Percentiles rank a stretch among this genome's conserved stretches.
Conservation (phyloP, 2,113 vertebrate species). For the Pithys albifrons region DNA sequence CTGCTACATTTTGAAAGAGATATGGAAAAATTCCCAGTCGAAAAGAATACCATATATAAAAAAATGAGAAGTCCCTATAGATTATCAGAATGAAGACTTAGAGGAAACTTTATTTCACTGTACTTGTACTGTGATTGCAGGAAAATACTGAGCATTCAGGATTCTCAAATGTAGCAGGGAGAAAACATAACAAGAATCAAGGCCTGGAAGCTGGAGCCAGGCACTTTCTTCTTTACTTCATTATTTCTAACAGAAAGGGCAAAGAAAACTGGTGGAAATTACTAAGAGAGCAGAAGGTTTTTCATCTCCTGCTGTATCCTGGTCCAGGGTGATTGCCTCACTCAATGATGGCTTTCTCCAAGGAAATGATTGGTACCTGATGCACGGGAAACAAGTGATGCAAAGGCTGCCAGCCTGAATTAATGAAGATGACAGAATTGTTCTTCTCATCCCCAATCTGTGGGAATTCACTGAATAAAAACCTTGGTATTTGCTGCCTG, state of each 20-base stretch:
- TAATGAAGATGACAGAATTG: not conserved
- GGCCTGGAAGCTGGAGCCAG: not conserved
- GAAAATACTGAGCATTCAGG: not conserved
- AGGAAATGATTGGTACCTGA: not conserved
- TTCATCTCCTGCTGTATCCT: not conserved
- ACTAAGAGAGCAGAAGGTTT: not conserved
- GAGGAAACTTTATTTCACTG: not conserved
- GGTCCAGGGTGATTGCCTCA: not conserved
- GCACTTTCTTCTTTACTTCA: not conserved
- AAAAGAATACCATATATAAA: not conserved
- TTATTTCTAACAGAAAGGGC: not conserved
- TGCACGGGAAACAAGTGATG: not conserved
- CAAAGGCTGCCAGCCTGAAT: not conserved
- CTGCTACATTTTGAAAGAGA: not conserved
- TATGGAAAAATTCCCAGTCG: not conserved
- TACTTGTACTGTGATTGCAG: not conserved
- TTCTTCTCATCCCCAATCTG: not conserved
- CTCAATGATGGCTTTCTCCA: not conserved
- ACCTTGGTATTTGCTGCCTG: not conserved
- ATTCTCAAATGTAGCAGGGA: not conserved
- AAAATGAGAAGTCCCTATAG: not conserved
- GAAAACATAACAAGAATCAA: not conserved
- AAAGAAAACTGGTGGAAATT: not conserved
- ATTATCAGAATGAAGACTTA: not conserved
- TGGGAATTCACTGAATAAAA: not conserved